phyloP scores from a whole-genome alignment of 2,888 invertebrate species.

The Tigriopus californicus region DNA sequence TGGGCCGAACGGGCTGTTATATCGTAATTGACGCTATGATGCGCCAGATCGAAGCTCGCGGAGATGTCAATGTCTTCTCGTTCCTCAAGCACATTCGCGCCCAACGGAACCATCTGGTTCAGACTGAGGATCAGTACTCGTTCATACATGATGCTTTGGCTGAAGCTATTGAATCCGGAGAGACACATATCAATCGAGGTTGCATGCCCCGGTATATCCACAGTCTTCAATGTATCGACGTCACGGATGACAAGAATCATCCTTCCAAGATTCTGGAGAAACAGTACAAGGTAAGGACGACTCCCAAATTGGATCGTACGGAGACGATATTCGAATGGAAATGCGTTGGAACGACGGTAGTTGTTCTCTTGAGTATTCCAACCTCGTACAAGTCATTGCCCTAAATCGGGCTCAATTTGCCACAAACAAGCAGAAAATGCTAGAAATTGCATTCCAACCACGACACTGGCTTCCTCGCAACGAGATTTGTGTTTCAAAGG shows the following conservation, averaged over 20 bases:
- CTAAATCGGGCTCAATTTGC: too few relatives aligned
- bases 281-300: slow-evolving; percentile 45
- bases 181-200: slow-evolving; percentile 48
- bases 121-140: slow-evolving; percentile 95
- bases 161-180: slow-evolving; percentile 75
- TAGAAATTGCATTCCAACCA: too few relatives aligned
- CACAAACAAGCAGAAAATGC: too few relatives aligned
- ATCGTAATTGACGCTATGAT: slow-evolving; percentile 88
- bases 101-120: slow-evolving; percentile 72
- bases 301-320: too few relatives aligned
- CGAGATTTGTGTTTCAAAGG: too few relatives aligned
- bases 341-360: too few relatives aligned
- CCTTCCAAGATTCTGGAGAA: slow-evolving; percentile 34
- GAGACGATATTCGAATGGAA: too few relatives aligned
- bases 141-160: slow-evolving; percentile 89
- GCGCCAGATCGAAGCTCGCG: slow-evolving; percentile 63
- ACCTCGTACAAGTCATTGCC: too few relatives aligned
- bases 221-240: slow-evolving; percentile 25
- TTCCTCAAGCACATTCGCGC: slow-evolving; percentile 83
- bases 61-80: slow-evolving; percentile 71
- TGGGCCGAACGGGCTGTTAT: slow-evolving; percentile 89
- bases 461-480: too few relatives aligned
- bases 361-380: too few relatives aligned
- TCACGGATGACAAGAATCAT: slow-evolving; percentile 13
- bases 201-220: slow-evolving; percentile 26